A percentile compares a stretch with the other conserved stretches of the same genome.
These are phyloP conservation scores for Tetramorium alpestre DNA, from an alignment of 1,140 invertebrate species.

Conservation along the genomic window DNA sequence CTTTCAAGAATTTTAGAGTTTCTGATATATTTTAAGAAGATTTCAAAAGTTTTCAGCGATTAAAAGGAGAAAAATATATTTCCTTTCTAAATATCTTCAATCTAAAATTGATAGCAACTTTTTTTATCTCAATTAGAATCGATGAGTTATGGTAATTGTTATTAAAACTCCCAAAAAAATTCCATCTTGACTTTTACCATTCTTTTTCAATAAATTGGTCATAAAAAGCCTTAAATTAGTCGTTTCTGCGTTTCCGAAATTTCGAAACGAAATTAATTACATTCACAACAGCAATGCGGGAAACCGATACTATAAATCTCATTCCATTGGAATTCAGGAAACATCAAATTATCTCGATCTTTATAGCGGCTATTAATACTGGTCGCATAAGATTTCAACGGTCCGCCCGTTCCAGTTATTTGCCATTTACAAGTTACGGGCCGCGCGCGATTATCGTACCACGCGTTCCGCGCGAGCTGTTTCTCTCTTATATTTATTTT, in stretches of 20 bases:
- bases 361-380: background rate
- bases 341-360: background rate
- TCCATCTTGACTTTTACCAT: background rate
- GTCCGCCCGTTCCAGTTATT: constrained; percentile 13
- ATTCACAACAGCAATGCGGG: background rate
- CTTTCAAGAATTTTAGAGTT: background rate
- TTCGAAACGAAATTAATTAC: background rate
- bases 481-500: constrained; percentile 35
- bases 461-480: background rate
- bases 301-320: background rate
- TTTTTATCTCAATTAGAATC: background rate
- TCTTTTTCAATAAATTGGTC: background rate
- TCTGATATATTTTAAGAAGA: background rate
- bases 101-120: background rate
- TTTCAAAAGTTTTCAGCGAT: background rate
- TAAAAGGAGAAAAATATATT: background rate
- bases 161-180: background rate
- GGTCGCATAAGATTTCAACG: constrained; percentile 21
- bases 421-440: constrained; percentile 10
- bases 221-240: background rate
- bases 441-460: background rate
- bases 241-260: background rate
- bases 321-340: background rate
- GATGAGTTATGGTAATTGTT: background rate
- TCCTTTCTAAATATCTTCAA: background rate